These are phyloP conservation scores for Desmodus rotundus DNA, from an alignment of 2,113 vertebrate genomes.

Conservation along the genomic window DNA sequence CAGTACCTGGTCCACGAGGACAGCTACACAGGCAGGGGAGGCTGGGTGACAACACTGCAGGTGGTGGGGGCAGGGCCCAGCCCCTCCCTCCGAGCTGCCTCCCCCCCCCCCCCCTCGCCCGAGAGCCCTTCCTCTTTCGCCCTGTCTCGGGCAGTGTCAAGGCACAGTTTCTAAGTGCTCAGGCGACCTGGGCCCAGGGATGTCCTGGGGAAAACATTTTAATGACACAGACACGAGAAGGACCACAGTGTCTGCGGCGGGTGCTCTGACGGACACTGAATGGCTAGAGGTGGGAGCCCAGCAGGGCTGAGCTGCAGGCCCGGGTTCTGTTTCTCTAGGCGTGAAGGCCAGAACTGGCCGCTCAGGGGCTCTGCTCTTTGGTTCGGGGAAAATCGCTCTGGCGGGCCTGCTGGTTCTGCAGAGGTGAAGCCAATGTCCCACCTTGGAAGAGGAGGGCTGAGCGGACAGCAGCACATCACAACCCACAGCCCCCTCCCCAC, in stretches of 20 bases:
- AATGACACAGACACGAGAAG: neutral
- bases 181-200: neutral
- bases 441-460: neutral
- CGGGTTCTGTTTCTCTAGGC: neutral
- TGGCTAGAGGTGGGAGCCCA: fast-evolving
- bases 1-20: slow-evolving; percentile 91
- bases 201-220: neutral
- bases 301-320: neutral
- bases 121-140: neutral
- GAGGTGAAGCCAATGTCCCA: neutral
- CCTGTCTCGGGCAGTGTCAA: neutral
- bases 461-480: neutral
- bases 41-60: neutral
- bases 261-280: neutral
- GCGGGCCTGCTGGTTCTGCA: neutral
- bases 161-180: neutral
- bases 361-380: neutral
- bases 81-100: neutral
- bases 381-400: neutral
- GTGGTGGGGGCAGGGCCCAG: no score
- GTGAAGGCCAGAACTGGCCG: no score
- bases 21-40: slow-evolving; percentile 74
- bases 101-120: neutral
- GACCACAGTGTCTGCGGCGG: neutral
- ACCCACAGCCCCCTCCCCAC: neutral